phyloP scores from a whole-genome alignment of 2,113 vertebrate genomes.

The Mungos mungo region DNA sequence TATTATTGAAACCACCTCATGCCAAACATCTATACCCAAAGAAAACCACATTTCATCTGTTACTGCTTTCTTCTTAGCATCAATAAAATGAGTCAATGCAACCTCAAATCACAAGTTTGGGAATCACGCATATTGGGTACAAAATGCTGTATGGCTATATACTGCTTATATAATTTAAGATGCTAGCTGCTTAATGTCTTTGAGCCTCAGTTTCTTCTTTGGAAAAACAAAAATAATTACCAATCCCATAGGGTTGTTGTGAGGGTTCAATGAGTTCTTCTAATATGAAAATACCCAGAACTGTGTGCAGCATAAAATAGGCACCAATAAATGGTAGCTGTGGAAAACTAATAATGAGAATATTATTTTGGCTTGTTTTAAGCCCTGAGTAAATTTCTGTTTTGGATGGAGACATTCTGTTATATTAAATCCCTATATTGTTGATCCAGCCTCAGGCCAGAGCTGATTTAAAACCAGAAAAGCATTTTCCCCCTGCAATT shows the following conservation, averaged over 20 bases:
- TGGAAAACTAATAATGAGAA: background rate
- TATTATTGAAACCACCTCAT: background rate
- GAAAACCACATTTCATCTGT: slow-evolving; percentile 2
- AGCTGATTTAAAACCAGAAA: slow-evolving; percentile 15
- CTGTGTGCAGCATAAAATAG: background rate
- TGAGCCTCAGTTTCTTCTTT: background rate
- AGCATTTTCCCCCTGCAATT: background rate
- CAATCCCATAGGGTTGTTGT: background rate
- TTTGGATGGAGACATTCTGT: background rate
- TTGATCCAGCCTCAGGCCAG: background rate
- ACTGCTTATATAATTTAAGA: background rate
- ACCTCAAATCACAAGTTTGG: background rate
- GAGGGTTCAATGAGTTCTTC: background rate
- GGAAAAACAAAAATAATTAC: background rate
- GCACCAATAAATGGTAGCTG: background rate
- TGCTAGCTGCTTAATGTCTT: background rate
- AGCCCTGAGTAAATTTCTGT: background rate
- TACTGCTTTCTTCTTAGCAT: background rate
- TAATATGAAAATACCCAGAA: background rate
- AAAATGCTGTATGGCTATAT: background rate
- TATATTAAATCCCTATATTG: background rate
- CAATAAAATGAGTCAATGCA: background rate
- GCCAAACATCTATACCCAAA: background rate
- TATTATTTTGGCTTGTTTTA: slow-evolving; percentile 36
- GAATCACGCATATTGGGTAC: background rate